These are phyloP conservation scores for Petrosia ficiformis DNA, from an alignment of 37 sponge, comb jelly and placozoan genomes.

Conservation along the genomic window DNA sequence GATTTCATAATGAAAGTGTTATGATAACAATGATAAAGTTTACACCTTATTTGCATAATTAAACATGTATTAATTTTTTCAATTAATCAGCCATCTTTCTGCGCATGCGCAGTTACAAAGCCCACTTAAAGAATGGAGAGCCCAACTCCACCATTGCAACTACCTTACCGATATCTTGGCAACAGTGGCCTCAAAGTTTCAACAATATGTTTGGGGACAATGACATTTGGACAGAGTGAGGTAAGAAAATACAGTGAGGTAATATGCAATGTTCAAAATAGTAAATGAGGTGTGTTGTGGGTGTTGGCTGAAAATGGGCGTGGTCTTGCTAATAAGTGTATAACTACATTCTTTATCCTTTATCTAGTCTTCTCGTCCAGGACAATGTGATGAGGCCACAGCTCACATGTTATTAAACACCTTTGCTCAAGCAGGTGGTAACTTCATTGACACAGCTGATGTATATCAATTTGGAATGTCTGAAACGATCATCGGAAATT, in stretches of 20 bases:
- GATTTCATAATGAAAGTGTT: too few species aligned
- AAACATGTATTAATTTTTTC: not conserved
- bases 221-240: conserved; percentile 82
- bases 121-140: too few species aligned
- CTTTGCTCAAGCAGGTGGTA: conserved; percentile 82
- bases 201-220: conserved; percentile 82
- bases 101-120: too few species aligned
- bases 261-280: not conserved
- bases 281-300: not conserved
- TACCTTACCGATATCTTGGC: conserved; percentile 72
- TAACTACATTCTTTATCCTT: not conserved
- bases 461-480: conserved; percentile 77
- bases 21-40: too few species aligned
- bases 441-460: conserved; percentile 94
- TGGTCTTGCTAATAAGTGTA: not conserved
- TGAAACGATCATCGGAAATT: conserved; percentile 72
- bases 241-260: not conserved
- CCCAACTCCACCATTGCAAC: too few species aligned
- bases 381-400: conserved; percentile 70
- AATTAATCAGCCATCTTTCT: too few species aligned
- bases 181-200: conserved; percentile 80
- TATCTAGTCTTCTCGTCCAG: conserved; percentile 57
- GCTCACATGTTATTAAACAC: conserved; percentile 71
- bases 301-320: too few species aligned
- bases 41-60: too few species aligned